Evolutionary conservation across 2,113 vertebrate species (phyloP), one percentile per base, ranked within the genome.

Genomic region (Anarrhichthys ocellatus): DNA sequence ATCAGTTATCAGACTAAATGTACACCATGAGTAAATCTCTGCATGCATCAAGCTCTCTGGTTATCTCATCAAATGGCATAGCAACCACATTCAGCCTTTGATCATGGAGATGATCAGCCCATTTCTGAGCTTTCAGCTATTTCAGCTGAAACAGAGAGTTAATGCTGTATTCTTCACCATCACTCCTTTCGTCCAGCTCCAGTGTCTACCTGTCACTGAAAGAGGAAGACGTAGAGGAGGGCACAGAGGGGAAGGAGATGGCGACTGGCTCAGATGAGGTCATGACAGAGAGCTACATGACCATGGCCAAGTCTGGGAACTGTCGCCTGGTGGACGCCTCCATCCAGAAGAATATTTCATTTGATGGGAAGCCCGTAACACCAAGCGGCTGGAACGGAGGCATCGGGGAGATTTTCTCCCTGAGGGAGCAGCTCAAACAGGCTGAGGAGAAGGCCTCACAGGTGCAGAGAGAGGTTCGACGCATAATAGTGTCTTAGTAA

Each of bases 301-400:
- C 87, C 78, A 89, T 91, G 88, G 90, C 89, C 40, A 92, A 90
- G 89, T 83, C 93, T 1, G 85, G 83, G 54, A 91, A 91, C 81
- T 91, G 90, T 81, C 94, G 91, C 27, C 90, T 93, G 76, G 95
- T 94, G 70, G 95, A 96, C 2, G 95, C 93, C 66, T 95, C 94
- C 52, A 94, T 96, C 78, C 95, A 95, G 89, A 96, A 96, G 87
- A 96, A 96, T 75, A 95, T 96, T 71, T 96, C 95, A 13, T 96
- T 96, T 2, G 95, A 96, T 2, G 95, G 95, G 61, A 96, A 96
- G 78, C 92, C 94, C 0, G 2, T 90, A 70, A 95, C 95, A 17
- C 93, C 94, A 0, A 93, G 88, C n/a, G 38, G 88, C 87, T 95
- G 94, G 94, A 94, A 92, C 0, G 94, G 94, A 29, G 95, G 94